Evolutionary conservation across 2,888 invertebrate genomes (phyloP), one percentile per base, ranked within the genome.

Genomic region (Eristalis pertinax): DNA sequence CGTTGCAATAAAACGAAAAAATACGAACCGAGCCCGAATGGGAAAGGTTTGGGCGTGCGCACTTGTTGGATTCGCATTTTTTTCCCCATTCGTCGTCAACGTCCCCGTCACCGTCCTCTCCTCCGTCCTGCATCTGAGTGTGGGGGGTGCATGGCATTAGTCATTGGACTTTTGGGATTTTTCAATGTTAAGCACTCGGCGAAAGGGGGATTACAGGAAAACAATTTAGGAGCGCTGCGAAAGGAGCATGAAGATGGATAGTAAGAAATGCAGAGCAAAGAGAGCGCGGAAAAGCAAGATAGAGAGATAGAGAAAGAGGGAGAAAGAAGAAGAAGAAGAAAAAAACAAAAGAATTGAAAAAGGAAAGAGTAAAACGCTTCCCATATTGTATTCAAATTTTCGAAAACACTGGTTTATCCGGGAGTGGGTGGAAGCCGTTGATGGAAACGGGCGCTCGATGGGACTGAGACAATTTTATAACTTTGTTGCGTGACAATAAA

Each of bases 161-260:
- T 87, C 87, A 87, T 80, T 84, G 87, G 87, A 84, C 87, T 84
- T 84, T 87, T 72, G 87, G 87, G 87, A 84, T 84, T 79, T 84
- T 84, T 84, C 79, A 87, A 80, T 87, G 87, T 80, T 84, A 76
- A 87, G 75, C 76, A 73, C 67, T 72, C 38, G 64, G 29, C 19
- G 70, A 78, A 83, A 83, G 62, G 50, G 65, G 78, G 78, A 78
- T 86, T 83, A 78, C 70, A 65, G 62, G 78, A 74, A 50, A 83
- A 75, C 83, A 78, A 70, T 86, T 83, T 83, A 67, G 78, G 63
- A 35, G 75, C 74, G 63, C 62, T 19, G 50, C 19, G 50, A 50
- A 50, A 56, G 8, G 60, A 29, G 60, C 26, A 29, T 13, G 26
- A 24, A 60, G 24, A 11, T 5, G 60, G 26, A 60, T 13, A 38